Percentiles rank a stretch among this genome's conserved stretches.
Conservation (phyloP, 2,113 vertebrate genomes). For the Colaptes auratus region DNA sequence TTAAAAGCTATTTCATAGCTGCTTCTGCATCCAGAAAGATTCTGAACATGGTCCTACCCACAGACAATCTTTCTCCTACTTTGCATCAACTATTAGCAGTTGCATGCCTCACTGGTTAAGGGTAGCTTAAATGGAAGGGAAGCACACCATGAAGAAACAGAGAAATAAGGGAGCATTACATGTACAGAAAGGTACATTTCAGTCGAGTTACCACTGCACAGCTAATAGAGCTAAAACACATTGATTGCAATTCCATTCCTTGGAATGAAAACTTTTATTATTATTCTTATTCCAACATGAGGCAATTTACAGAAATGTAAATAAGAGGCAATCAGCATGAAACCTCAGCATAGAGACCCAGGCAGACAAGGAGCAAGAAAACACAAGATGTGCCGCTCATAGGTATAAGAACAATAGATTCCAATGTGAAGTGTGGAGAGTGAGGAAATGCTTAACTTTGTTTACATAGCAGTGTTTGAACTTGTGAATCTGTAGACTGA, state of each 20-base stretch:
- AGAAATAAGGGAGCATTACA: neutral
- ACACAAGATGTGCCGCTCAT: neutral
- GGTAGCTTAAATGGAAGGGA: neutral
- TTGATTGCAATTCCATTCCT: neutral
- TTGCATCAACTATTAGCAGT: neutral
- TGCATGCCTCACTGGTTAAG: neutral
- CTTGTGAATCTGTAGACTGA: neutral
- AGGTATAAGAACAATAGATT: rapidly evolving
- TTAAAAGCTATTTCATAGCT: neutral
- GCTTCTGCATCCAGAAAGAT: neutral
- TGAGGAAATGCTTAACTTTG: neutral
- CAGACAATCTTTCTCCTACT: neutral
- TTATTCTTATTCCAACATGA: neutral
- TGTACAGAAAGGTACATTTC: neutral
- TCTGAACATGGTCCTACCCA: no score
- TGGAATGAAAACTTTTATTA: neutral
- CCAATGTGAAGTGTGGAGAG: neutral
- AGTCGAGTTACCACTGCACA: neutral
- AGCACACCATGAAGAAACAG: neutral
- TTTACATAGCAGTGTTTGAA: neutral
- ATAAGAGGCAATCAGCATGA: neutral
- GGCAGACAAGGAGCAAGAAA: neutral
- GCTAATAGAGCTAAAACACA: neutral
- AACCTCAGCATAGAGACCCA: neutral
- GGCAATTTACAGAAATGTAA: neutral